Conservation (phyloP, 2,797 vertebrate genomes). For the Myotis planiceps region DNA sequence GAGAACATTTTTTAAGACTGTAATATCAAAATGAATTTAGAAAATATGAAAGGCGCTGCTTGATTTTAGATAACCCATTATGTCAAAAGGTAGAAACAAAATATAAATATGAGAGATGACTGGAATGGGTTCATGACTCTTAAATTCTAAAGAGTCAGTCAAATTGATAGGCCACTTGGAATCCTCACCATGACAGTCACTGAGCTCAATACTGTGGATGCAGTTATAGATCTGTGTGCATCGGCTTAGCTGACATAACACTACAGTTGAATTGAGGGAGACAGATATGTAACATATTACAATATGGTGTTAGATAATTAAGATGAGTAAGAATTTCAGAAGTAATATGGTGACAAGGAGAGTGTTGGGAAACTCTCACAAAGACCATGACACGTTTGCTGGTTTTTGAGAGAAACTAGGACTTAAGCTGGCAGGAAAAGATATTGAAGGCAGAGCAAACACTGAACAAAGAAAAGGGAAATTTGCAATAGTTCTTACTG, state of each 20-base stretch:
- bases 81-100: slow-evolving; percentile 1
- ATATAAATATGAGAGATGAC: neutral
- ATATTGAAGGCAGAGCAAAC: neutral
- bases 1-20: neutral
- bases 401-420: neutral
- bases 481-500: neutral
- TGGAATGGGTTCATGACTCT: neutral
- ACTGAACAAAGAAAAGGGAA: neutral
- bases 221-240: neutral
- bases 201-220: neutral
- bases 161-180: neutral
- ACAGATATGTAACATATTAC: neutral
- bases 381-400: neutral
- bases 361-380: neutral
- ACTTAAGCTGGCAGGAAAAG: neutral
- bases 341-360: neutral
- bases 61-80: neutral
- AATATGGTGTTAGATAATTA: neutral
- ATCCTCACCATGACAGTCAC: neutral
- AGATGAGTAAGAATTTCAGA: neutral
- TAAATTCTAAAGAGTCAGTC: neutral
- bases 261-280: neutral
- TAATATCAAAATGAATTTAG: slow-evolving; percentile 14
- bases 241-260: neutral
- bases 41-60: neutral